These are phyloP conservation scores for Ethmia dodecea DNA, from an alignment of 2,888 invertebrate genomes.

Conservation along the genomic window DNA sequence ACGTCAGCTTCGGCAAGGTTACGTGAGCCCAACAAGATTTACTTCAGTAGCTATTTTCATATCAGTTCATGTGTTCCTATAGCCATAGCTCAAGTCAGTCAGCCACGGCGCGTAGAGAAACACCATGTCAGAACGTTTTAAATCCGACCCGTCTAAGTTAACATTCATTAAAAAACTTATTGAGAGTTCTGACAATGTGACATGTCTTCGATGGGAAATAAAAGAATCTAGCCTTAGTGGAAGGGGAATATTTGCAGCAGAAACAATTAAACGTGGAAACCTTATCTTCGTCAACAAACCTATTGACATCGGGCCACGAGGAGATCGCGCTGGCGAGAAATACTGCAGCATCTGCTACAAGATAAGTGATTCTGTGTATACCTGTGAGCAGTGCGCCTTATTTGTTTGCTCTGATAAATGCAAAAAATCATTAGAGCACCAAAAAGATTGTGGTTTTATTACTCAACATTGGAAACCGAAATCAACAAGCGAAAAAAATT, in stretches of 20 bases:
- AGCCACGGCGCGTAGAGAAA: slow-evolving; percentile 42
- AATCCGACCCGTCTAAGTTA: too few relatives aligned
- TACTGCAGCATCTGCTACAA: slow-evolving; percentile 83
- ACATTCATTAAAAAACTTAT: too few relatives aligned
- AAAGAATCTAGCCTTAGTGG: slow-evolving; percentile 80
- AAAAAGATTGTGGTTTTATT: slow-evolving; percentile 80
- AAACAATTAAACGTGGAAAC: slow-evolving; percentile 82
- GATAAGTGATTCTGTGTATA: slow-evolving; percentile 46
- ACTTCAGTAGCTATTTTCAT: slow-evolving; percentile 67
- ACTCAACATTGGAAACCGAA: slow-evolving; percentile 62
- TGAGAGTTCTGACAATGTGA: too few relatives aligned
- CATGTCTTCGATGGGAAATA: too few relatives aligned
- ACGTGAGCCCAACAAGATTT: too few relatives aligned
- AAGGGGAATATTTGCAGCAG: slow-evolving; percentile 83
- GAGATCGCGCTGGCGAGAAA: slow-evolving; percentile 69
- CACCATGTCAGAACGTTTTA: too few relatives aligned
- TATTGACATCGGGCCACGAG: slow-evolving; percentile 83
- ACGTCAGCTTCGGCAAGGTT: slow-evolving; percentile 58
- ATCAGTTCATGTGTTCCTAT: slow-evolving; percentile 41
- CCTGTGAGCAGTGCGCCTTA: slow-evolving; percentile 82
- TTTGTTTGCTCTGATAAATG: slow-evolving; percentile 83
- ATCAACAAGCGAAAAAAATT: slow-evolving; percentile 22
- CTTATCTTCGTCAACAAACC: slow-evolving; percentile 84
- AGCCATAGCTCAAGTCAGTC: slow-evolving; percentile 35
- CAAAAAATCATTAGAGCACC: slow-evolving; percentile 76